A percentile compares a stretch with the other conserved stretches of the same genome.
Evolutionary conservation across 2,113 vertebrate species (phyloP).

Genomic region (Chunga burmeisteri): DNA sequence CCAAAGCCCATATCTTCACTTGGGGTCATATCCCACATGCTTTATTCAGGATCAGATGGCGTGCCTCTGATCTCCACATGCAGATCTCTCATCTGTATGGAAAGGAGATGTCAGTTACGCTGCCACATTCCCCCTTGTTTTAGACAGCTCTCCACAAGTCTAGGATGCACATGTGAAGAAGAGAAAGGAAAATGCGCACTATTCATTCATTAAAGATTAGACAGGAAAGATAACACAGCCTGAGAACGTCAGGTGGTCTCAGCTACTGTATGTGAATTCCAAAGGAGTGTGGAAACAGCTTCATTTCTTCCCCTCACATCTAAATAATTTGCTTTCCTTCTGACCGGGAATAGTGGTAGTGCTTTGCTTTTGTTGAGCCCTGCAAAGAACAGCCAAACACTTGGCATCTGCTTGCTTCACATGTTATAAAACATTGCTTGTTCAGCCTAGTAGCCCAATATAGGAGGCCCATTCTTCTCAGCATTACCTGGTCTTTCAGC

Average conservation of each 20-base stretch:
- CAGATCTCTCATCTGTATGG: constrained; percentile 14
- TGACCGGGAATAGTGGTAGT: neutral
- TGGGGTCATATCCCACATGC: constrained; percentile 17
- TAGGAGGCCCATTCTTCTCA: neutral
- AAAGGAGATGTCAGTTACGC: neutral
- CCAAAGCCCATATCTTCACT: neutral
- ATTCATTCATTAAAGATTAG: neutral
- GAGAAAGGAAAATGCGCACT: neutral
- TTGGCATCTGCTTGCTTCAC: neutral
- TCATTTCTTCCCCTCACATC: neutral
- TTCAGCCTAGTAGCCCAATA: neutral
- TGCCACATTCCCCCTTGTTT: neutral
- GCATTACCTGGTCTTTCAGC: neutral
- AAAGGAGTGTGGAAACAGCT: neutral
- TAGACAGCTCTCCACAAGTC: neutral
- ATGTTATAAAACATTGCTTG: neutral
- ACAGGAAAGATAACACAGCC: neutral
- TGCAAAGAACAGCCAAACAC: neutral
- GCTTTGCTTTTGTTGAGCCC: neutral
- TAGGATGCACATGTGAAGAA: neutral
- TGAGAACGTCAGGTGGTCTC: neutral
- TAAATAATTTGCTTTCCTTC: neutral
- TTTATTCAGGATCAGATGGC: constrained; percentile 30
- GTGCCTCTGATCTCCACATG: constrained; percentile 53
- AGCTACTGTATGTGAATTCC: neutral